phyloP scores from a whole-genome alignment of 2,797 vertebrate genomes.

The Platyrinchus mystaceus region DNA sequence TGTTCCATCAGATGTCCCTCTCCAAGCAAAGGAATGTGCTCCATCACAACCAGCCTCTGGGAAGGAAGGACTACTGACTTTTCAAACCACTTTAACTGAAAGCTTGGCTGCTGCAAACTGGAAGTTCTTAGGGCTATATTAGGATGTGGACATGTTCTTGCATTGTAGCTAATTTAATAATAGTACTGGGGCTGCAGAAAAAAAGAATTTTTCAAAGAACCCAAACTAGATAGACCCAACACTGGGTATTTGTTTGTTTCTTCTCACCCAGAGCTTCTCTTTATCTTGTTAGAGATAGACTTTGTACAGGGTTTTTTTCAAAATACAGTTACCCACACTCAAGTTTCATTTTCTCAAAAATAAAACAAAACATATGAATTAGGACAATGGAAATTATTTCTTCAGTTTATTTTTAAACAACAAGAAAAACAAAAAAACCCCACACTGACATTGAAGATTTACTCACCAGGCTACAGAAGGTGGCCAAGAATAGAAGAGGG shows the following conservation, averaged over 20 bases:
- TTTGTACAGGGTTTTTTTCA: background rate
- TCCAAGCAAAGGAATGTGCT: background rate
- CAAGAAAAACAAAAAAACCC: rapidly evolving
- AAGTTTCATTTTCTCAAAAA: background rate
- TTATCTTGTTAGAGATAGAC: background rate
- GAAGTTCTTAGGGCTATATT: background rate
- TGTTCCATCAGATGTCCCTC: rapidly evolving
- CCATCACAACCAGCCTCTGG: background rate
- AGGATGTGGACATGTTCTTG: background rate
- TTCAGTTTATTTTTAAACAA: background rate
- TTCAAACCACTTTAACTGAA: background rate
- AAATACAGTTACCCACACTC: background rate
- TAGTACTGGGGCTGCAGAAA: background rate
- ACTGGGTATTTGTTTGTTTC: background rate
- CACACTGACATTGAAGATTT: background rate
- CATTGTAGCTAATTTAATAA: background rate
- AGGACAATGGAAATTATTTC: background rate
- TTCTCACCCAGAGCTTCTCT: background rate
- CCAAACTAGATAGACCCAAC: background rate
- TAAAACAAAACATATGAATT: background rate
- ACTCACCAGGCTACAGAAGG: background rate
- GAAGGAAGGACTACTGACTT: background rate
- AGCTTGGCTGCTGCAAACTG: background rate
- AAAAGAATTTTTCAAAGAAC: background rate
- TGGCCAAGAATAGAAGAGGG: rapidly evolving